Evolutionary conservation across 2,797 vertebrate species (phyloP).

Genomic region (Sciurus vulgaris): DNA sequence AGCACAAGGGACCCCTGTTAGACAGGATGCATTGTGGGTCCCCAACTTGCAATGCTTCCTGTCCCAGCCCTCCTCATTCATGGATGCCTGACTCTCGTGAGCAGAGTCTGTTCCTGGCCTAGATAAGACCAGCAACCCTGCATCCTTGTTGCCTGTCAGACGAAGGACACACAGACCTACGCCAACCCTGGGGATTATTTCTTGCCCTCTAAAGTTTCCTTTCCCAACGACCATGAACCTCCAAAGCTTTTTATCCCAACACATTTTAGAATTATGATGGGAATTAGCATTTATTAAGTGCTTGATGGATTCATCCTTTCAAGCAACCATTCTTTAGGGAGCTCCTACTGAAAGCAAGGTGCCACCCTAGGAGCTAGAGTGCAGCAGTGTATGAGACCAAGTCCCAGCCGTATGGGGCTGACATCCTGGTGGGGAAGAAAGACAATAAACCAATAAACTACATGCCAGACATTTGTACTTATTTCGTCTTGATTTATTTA

Average conservation of each 20-base stretch:
- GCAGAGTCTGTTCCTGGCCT: neutral
- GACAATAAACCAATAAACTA: constrained; percentile 66
- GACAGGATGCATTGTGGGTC: neutral
- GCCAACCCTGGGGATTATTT: neutral
- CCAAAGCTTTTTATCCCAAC: neutral
- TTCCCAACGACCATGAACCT: constrained; percentile 2
- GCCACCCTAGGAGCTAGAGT: neutral
- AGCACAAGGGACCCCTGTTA: neutral
- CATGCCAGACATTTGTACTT: neutral
- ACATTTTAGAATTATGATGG: neutral
- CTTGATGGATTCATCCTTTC: neutral
- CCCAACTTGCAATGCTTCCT: neutral
- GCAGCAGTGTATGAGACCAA: neutral
- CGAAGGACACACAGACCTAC: neutral
- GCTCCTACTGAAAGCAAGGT: neutral
- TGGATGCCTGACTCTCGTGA: neutral
- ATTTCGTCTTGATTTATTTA: constrained; percentile 8
- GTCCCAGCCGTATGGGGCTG: neutral
- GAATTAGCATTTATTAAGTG: neutral
- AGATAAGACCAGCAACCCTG: neutral
- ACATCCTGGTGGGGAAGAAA: neutral
- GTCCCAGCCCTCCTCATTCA: neutral
- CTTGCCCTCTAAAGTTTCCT: neutral
- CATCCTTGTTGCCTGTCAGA: neutral
- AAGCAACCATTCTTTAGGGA: neutral